Conservation (phyloP, 2,888 invertebrate species). For the Sisyra terminalis region DNA sequence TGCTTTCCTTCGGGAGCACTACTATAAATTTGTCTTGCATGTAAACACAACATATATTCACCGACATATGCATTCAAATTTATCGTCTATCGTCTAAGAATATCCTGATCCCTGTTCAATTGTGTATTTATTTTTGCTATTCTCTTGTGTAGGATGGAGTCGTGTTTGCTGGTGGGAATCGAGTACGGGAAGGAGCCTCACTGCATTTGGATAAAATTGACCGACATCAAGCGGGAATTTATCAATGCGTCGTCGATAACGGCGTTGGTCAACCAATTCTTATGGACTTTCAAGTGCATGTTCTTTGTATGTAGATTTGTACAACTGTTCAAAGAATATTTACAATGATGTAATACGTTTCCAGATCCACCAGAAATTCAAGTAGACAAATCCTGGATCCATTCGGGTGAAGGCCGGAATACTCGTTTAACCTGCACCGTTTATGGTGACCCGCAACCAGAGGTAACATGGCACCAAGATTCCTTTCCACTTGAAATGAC, state of each 20-base stretch:
- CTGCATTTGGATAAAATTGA: slow-evolving; percentile 32
- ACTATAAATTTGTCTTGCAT: too few relatives aligned
- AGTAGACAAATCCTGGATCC: slow-evolving; percentile 51
- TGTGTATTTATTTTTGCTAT: too few relatives aligned
- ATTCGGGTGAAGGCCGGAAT: slow-evolving; percentile 50
- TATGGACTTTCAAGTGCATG: slow-evolving; percentile 33
- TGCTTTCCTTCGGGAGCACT: too few relatives aligned
- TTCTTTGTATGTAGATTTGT: slow-evolving; percentile 28
- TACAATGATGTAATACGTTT: slow-evolving; percentile 12
- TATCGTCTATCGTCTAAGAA: too few relatives aligned
- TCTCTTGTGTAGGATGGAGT: not conserved
- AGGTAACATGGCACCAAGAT: slow-evolving; percentile 42
- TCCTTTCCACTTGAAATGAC: slow-evolving; percentile 32
- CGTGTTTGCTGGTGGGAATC: slow-evolving; percentile 21
- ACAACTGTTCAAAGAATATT: slow-evolving; percentile 22
- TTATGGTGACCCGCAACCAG: slow-evolving; percentile 48
- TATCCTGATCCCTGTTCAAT: too few relatives aligned
- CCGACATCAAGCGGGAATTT: slow-evolving; percentile 33
- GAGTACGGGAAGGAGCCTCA: slow-evolving; percentile 30
- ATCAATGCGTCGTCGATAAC: slow-evolving; percentile 34
- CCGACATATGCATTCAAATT: too few relatives aligned
- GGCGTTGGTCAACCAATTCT: slow-evolving; percentile 33
- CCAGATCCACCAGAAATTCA: slow-evolving; percentile 53
- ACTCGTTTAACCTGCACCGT: slow-evolving; percentile 51
- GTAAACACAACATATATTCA: too few relatives aligned